These are phyloP conservation scores for Engraulis encrasicolus DNA, from an alignment of 2,113 vertebrate species.

Conservation along the genomic window DNA sequence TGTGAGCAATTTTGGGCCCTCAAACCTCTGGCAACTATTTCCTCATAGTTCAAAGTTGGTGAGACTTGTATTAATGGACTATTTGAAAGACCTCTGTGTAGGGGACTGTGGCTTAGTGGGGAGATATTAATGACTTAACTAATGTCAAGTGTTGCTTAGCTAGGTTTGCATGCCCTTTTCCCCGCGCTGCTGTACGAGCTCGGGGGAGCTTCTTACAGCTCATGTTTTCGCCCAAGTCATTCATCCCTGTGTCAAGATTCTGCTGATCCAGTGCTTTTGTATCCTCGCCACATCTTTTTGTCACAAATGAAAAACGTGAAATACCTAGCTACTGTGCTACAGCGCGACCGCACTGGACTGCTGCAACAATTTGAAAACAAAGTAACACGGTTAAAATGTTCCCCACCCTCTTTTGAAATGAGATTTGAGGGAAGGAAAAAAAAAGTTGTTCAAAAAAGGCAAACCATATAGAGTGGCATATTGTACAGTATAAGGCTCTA, in stretches of 20 bases:
- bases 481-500: neutral
- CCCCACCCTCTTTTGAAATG: neutral
- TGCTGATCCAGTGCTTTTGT: neutral
- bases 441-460: neutral
- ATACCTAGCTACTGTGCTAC: too few species aligned
- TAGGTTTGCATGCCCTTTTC: neutral
- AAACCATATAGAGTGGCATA: neutral
- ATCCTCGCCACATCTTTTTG: conserved; percentile 1
- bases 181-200: neutral
- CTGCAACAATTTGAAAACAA: neutral
- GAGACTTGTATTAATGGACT: neutral
- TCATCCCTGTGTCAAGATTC: conserved; percentile 16
- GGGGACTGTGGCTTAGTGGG: too few species aligned
- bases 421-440: neutral
- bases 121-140: neutral
- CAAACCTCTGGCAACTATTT: neutral
- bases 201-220: neutral
- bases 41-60: neutral
- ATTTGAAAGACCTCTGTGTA: too few species aligned
- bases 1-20: too few species aligned
- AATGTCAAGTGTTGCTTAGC: conserved; percentile 3
- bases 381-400: neutral
- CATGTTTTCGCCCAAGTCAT: neutral
- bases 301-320: conserved; percentile 18
- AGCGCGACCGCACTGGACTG: neutral